Evolutionary conservation across 2,888 invertebrate genomes (phyloP).

Genomic region (Drosophila algonquin): DNA sequence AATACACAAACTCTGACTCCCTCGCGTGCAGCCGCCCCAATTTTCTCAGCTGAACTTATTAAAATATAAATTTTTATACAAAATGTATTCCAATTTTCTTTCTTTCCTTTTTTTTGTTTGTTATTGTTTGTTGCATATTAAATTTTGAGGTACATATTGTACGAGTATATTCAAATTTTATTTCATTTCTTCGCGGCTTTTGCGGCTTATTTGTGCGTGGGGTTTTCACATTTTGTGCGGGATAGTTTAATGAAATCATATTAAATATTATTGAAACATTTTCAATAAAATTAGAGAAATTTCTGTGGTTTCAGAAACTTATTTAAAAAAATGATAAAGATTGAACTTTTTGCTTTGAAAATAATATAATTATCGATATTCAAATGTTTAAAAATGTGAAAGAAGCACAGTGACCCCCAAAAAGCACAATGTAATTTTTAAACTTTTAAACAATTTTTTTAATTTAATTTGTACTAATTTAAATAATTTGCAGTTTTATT

Average conservation of each 20-base stretch:
- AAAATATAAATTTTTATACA: constrained; percentile 35
- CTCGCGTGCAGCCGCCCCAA: constrained; percentile 14
- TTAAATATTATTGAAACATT: too few species aligned
- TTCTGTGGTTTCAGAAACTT: background rate
- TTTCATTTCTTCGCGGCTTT: constrained; percentile 18
- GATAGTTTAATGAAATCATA: constrained; percentile 16
- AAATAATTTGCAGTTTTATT: too few species aligned
- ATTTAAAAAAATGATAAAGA: too few species aligned
- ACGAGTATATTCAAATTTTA: constrained; percentile 28
- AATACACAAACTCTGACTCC: constrained; percentile 32
- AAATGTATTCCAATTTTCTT: constrained; percentile 34
- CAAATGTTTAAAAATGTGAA: too few species aligned
- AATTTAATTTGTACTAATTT: too few species aligned
- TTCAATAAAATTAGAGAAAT: background rate
- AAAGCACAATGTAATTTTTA: too few species aligned
- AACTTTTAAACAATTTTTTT: too few species aligned
- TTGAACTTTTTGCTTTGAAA: too few species aligned
- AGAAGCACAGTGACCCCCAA: too few species aligned
- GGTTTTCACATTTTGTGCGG: constrained; percentile 3
- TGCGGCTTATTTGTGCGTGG: constrained; percentile 19
- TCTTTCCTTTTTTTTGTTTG: background rate
- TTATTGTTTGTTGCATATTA: constrained; percentile 43
- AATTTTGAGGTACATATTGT: constrained; percentile 12
- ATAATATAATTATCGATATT: too few species aligned
- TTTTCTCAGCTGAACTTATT: constrained; percentile 56